Evolutionary conservation across 1,140 invertebrate species (phyloP), one percentile per base, ranked within the genome.

Genomic region (Drosophila punjabiensis): DNA sequence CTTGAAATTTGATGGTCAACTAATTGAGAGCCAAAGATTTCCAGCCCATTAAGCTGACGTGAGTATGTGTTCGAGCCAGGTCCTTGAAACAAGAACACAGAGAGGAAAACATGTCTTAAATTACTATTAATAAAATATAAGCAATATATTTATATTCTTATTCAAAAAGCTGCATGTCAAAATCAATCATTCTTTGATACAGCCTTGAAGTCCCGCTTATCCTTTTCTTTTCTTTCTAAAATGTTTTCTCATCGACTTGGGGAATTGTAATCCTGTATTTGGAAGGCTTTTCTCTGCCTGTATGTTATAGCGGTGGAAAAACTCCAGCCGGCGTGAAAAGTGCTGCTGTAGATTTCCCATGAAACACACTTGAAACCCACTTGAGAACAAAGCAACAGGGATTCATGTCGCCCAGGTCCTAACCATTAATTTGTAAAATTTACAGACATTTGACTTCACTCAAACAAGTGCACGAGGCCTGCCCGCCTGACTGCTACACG

Each of bases 351-450:
- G 50, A 58, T 58, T 71, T 71, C 8, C 65, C 68, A 39, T 69
- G 33, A 69, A 69, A 39, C 39, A 37, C 68, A 48, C 39, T 69
- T n/a, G 39, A 62, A 39, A 20, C 43, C n/a, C 37, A 52, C 48
- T 70, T 20, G 41, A 74, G 53, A 59, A 63, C 53, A 77, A 82
- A 69, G 45, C 37, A 50, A 61, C 62, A 33, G 75, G 39, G 58
- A 28, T 28, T 50, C 71, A 63, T 39, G 69, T 75, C 68, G 66
- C 63, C 32, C 50, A 39, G 45, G 63, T 48, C 63, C 39, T 47
- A 81, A 62, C 69, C 73, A 83, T 79, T 83, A 75, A 83, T 70
- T 79, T 83, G 48, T 53, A 47, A 83, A 66, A 58, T 79, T 82
- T 60, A 64, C 69, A 79, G 61, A 66, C 81, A 56, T 69, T 75